phyloP scores from a whole-genome alignment of 1,140 invertebrate species.

The Drosophila gunungcola region DNA sequence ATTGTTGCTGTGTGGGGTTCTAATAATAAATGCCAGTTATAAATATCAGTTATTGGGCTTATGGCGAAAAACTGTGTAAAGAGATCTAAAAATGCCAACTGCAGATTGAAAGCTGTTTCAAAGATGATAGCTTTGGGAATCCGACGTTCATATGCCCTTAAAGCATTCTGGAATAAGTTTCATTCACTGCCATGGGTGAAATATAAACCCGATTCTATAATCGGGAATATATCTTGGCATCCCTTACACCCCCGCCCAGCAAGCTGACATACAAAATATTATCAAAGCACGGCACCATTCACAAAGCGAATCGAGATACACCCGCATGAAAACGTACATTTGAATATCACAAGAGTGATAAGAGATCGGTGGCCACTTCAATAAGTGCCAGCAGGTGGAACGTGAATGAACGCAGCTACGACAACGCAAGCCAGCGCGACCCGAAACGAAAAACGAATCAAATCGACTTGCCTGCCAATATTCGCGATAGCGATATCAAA shows the following conservation, averaged over 20 bases:
- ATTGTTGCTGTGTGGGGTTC: slow-evolving; percentile 1
- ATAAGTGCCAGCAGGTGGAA: slow-evolving; percentile 63
- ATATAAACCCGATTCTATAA: not conserved
- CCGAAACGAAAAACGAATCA: slow-evolving; percentile 29
- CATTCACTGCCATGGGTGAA: not conserved
- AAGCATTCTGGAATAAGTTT: no score
- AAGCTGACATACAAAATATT: slow-evolving; percentile 6
- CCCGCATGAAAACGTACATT: slow-evolving; percentile 37
- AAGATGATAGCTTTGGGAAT: not conserved
- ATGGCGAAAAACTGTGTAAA: not conserved
- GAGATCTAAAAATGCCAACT: slow-evolving; percentile 32
- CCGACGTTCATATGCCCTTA: no score
- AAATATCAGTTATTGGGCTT: slow-evolving; percentile 9
- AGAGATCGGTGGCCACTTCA: slow-evolving; percentile 17
- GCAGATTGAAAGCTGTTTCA: slow-evolving; percentile 12
- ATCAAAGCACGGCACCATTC: slow-evolving; percentile 56
- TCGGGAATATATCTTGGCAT: slow-evolving; percentile 11
- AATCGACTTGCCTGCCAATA: slow-evolving; percentile 34
- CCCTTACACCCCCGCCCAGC: not conserved
- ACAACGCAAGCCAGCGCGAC: slow-evolving; percentile 17
- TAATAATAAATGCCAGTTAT: slow-evolving; percentile 30
- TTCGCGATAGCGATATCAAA: slow-evolving; percentile 38
- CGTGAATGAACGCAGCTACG: slow-evolving; percentile 75
- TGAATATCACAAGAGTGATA: slow-evolving; percentile 57
- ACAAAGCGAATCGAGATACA: slow-evolving; percentile 39